Conservation (phyloP, 2,113 vertebrate genomes). For the Mesocricetus auratus region DNA sequence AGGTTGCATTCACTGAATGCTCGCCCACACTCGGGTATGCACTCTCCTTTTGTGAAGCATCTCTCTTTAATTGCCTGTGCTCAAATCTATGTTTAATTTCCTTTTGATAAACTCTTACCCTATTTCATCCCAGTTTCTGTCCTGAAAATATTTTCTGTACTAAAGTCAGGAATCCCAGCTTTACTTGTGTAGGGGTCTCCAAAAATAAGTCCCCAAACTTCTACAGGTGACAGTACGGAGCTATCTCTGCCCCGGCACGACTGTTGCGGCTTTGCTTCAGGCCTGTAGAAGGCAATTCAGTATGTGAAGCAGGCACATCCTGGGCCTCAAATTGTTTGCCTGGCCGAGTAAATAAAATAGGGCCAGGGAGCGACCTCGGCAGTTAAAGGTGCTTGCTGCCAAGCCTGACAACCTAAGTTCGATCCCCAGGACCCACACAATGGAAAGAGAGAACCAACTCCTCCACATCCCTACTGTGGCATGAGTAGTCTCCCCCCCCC, state of each 20-base stretch:
- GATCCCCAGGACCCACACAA: not conserved
- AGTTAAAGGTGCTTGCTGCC: not conserved
- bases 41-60: not conserved
- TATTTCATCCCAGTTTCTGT: not conserved
- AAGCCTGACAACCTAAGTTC: not conserved
- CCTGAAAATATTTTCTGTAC: not conserved
- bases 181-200: not conserved
- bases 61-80: not conserved
- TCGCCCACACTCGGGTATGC: not conserved
- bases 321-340: not conserved
- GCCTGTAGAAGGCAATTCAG: rapidly evolving
- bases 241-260: not conserved
- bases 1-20: not conserved
- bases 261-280: rapidly evolving
- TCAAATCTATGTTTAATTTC: not conserved
- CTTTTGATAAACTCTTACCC: not conserved
- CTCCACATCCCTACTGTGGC: not conserved
- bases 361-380: not conserved
- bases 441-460: not conserved
- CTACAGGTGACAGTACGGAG: too few species aligned
- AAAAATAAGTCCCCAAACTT: not conserved
- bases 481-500: not conserved
- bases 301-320: rapidly evolving
- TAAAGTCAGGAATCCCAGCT: not conserved
- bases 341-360: not conserved